Base-by-base conservation (phyloP, 35 echinoderm and acorn worm species). In the Patiria miniata region DNA sequence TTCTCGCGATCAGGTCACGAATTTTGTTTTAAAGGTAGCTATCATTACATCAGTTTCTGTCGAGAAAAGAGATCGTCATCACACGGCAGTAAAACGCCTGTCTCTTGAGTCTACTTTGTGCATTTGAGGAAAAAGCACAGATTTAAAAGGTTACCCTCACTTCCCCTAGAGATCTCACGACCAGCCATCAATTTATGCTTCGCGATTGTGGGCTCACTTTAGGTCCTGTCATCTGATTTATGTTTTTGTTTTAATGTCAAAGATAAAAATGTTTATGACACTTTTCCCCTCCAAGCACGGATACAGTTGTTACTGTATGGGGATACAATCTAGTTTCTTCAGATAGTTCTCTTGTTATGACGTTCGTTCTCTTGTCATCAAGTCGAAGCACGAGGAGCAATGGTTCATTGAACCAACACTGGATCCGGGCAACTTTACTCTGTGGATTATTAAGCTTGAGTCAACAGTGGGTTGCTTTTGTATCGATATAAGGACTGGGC, bases 361-460 rank as follows among this genome's bases (percentile, higher is more conserved):
- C n/a, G n/a, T n/a, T 47, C 4, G 42, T 47, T 6, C 4, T 12
- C 12, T 47, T 4, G 42, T 12, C 4, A 47, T 47, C 42, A 30
- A 73, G 65, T 34, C 29, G 10, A 73, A 73, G 26, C 34, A 73
- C 14, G 29, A 23, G 65, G 65, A 28, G 65, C 4, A 47, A 12
- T 47, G 42, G 65, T 73, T 73, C 65, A 34, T 73, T 73, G 65
- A 73, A 73, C 65, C 65, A 73, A 30, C 19, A 23, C 26, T 32
- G 65, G 26, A 73, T 32, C 65, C 65, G 65, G 65, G 65, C 65
- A 73, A 73, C 65, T 73, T 73, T 73, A 73, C 65, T 73, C 9
- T 73, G 65, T 73, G 65, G 65, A 73, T 73, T 73, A 73, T 10
- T 47, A 73, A 23, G 19, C 65, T 73, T 73, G 34, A 73, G 65